Evolutionary conservation across 2,113 vertebrate species (phyloP).

Genomic region (Excalfactoria chinensis): DNA sequence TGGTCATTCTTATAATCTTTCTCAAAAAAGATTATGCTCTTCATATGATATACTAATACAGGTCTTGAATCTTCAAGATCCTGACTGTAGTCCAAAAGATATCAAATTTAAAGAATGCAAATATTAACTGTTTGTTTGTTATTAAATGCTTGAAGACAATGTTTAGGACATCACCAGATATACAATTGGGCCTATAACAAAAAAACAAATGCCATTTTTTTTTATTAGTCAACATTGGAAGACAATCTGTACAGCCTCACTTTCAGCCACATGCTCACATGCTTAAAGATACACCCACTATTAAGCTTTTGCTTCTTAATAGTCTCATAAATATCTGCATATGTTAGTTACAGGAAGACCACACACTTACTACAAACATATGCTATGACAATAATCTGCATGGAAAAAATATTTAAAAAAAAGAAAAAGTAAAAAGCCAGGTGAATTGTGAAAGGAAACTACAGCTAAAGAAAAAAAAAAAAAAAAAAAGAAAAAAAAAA

Average conservation of each 20-base stretch:
- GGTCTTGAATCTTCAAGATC: neutral
- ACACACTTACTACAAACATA: neutral
- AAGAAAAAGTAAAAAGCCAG: neutral
- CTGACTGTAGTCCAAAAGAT: neutral
- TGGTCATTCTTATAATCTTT: neutral
- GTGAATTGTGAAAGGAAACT: constrained; percentile 61
- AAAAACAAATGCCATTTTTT: constrained; percentile 5
- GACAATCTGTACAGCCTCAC: neutral
- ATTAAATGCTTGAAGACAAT: neutral
- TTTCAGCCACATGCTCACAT: neutral
- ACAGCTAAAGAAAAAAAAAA: constrained; percentile 14
- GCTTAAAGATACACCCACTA: neutral
- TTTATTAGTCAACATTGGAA: neutral
- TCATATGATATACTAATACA: neutral
- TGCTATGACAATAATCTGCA: neutral
- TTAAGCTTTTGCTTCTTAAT: neutral
- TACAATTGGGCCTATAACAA: neutral
- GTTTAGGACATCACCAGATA: neutral
- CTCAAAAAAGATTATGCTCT: neutral
- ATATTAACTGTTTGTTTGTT: too few relatives aligned
- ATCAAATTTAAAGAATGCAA: constrained; percentile 13
- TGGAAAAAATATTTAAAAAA: constrained; percentile 1
- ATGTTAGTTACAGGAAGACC: neutral
- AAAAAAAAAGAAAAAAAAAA: constrained; percentile 7
- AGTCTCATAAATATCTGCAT: neutral